Base-by-base conservation (phyloP, 2,888 invertebrate genomes). In the Drosophila algonquin region DNA sequence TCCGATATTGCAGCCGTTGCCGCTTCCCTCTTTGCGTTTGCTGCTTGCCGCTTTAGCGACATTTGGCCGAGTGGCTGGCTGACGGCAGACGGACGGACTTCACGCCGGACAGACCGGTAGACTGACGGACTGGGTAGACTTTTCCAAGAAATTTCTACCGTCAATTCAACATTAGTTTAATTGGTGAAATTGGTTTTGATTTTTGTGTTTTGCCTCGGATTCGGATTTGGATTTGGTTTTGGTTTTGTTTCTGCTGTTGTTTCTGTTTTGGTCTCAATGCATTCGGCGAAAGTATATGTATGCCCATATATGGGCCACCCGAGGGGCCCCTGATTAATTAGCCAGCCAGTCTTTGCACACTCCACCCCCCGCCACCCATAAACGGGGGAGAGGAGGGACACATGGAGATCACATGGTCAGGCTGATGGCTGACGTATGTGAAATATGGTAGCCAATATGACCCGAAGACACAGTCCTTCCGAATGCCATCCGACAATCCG, bases 111-210 rank as follows among this genome's bases (percentile, higher is more conserved):
- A 35, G 35, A 57, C 47, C 32, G 48, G 18, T 30, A 46, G 46
- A 12, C 60, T 40, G 54, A 48, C 27, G 51, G 55, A 51, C 75
- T 72, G 69, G 69, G 61, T 63, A 75, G 70, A 77, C 70, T 73
- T 81, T 83, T 82, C 77, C 81, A 73, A 85, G 85, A 85, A 83
- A 83, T 85, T 82, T 85, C 76, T 76, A 73, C 68, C 62, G 73
- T 61, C 82, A 81, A 70, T 73, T 77, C 52, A 68, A 72, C 62
- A 70, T 79, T 72, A 76, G 81, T 81, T 80, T 82, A 84, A 82
- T 83, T 83, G 85, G 82, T 75, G 85, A 83, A 83, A 83, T 73
- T 77, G 69, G 54, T 57, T 65, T 63, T 64, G 54, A 58, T 73
- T 58, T 53, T 46, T 58, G 61, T 40, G 56, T 27, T 30, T 52